A percentile compares a stretch with the other conserved stretches of the same genome.
These are phyloP conservation scores for Caenorhabditis afra DNA, from an alignment of 2,888 invertebrate species.

Conservation along the genomic window DNA sequence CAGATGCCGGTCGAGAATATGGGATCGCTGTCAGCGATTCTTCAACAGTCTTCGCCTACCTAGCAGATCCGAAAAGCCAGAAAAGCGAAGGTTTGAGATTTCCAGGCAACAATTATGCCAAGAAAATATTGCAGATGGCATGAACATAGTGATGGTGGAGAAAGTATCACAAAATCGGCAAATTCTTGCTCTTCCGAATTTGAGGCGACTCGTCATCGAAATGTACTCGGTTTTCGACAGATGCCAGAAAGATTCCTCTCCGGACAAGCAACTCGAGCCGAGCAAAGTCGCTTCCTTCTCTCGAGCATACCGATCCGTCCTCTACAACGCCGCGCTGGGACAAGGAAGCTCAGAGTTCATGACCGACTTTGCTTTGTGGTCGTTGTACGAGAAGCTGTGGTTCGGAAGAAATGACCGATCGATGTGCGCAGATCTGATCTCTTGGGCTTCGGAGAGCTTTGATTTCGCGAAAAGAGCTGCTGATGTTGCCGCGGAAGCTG, in stretches of 20 bases:
- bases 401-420: conserved; percentile 59
- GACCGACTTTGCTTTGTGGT: conserved; percentile 63
- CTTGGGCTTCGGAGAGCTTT: conserved; percentile 64
- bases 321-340: conserved; percentile 53
- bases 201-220: conserved; percentile 62
- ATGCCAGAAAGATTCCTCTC: conserved; percentile 39
- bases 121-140: conserved; percentile 25
- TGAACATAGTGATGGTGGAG: conserved; percentile 41
- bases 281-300: conserved; percentile 45
- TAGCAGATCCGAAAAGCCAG: conserved; percentile 7
- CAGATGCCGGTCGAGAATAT: conserved; percentile 32
- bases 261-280: conserved; percentile 43
- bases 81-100: conserved; percentile 14
- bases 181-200: conserved; percentile 28
- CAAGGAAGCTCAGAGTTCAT: conserved; percentile 43
- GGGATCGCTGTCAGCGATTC: conserved; percentile 54
- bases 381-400: conserved; percentile 64
- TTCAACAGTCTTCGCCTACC: conserved; percentile 45
- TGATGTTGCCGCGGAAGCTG: conserved; percentile 29
- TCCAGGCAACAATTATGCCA: not conserved
- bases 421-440: conserved; percentile 60
- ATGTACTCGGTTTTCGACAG: conserved; percentile 63
- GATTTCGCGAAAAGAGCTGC: conserved; percentile 40
- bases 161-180: conserved; percentile 45
- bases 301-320: conserved; percentile 60